Conservation (phyloP, 2,797 vertebrate genomes). For the Tangara arthus region DNA sequence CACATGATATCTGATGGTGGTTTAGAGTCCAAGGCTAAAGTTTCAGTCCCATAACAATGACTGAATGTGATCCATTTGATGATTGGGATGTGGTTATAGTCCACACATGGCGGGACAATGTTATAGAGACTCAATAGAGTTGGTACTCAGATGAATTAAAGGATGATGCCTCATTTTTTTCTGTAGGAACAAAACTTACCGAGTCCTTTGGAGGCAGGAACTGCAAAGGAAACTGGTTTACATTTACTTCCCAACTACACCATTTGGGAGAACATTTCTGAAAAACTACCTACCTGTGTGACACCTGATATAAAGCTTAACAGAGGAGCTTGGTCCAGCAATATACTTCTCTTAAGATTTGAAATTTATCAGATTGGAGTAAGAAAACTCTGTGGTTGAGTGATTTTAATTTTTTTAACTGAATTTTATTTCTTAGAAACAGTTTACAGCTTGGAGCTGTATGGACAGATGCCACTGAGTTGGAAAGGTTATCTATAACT, state of each 20-base stretch:
- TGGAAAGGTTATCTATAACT: not conserved
- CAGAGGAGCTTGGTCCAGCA: not conserved
- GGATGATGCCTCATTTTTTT: not conserved
- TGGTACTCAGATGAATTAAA: not conserved
- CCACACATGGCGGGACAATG: not conserved
- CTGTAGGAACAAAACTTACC: not conserved
- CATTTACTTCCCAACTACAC: not conserved
- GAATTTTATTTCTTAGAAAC: not conserved
- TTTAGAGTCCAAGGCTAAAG: not conserved
- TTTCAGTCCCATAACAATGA: not conserved
- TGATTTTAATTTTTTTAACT: not conserved
- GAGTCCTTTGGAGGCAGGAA: not conserved
- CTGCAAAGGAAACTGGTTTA: not conserved
- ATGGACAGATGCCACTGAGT: not conserved
- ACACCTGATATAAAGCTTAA: not conserved
- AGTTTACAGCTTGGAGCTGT: not conserved
- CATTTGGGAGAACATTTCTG: not conserved
- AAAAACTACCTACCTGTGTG: not conserved
- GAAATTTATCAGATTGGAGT: not conserved
- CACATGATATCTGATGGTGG: not conserved
- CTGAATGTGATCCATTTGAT: not conserved
- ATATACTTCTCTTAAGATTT: not conserved
- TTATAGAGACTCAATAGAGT: not conserved
- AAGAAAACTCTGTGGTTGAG: not conserved
- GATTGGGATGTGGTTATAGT: rapidly evolving